Conservation (phyloP, 2,888 invertebrate genomes). For the Pandemis cinnamomeana region DNA sequence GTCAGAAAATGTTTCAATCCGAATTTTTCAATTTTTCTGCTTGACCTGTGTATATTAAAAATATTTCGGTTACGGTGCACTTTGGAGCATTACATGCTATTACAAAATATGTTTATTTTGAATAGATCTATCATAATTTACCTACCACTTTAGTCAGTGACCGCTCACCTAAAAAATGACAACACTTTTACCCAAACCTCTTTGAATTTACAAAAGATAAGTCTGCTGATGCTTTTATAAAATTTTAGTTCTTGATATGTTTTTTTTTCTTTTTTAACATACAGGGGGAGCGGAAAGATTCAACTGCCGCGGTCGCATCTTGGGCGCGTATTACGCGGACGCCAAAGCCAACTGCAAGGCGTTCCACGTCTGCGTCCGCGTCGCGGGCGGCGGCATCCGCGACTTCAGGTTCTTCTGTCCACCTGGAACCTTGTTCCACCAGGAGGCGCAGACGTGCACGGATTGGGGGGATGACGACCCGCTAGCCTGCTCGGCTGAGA, state of each 20-base stretch:
- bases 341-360: conserved; percentile 94
- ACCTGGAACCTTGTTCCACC: conserved; percentile 95
- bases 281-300: conserved; percentile 86
- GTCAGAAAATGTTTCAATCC: too few relatives aligned
- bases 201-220: too few relatives aligned
- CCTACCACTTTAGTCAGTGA: too few relatives aligned
- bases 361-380: conserved; percentile 95
- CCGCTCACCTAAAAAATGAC: too few relatives aligned
- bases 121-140: too few relatives aligned
- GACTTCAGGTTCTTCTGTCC: conserved; percentile 95
- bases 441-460: conserved; percentile 96
- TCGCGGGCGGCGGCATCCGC: conserved; percentile 90
- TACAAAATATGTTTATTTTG: too few relatives aligned
- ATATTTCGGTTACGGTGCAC: too few relatives aligned
- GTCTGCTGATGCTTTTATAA: background rate
- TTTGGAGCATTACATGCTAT: too few relatives aligned
- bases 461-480: conserved; percentile 91
- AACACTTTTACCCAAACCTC: too few relatives aligned
- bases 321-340: conserved; percentile 95
- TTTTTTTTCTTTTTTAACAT: conserved; percentile 21
- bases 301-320: conserved; percentile 92
- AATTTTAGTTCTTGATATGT: background rate
- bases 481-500: conserved; percentile 92
- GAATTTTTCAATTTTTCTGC: too few relatives aligned
- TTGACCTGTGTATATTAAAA: too few relatives aligned